Evolutionary conservation across 2,113 vertebrate genomes (phyloP).

Genomic region (Sapayoa aenigma): DNA sequence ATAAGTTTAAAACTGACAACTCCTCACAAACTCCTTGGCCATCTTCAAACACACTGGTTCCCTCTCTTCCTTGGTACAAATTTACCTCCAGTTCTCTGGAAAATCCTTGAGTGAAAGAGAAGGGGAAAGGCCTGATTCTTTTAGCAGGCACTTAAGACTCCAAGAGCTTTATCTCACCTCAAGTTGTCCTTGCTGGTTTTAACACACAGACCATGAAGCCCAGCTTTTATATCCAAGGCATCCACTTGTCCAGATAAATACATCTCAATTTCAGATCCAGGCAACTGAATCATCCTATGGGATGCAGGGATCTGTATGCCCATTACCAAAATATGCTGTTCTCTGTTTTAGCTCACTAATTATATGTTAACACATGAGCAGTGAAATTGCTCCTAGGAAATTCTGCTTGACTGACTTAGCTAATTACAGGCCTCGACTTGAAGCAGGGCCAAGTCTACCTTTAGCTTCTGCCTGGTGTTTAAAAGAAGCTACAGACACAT

Average conservation of each 20-base stretch:
- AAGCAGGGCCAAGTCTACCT: constrained; percentile 25
- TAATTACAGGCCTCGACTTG: background rate
- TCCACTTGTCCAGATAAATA: background rate
- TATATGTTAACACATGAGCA: background rate
- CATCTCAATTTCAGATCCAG: background rate
- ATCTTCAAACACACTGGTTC: background rate
- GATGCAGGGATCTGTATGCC: background rate
- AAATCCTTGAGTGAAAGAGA: background rate
- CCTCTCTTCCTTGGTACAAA: background rate
- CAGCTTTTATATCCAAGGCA: background rate
- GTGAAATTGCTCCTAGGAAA: constrained; percentile 10
- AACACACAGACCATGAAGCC: background rate
- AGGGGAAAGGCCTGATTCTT: background rate
- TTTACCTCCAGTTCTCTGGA: background rate
- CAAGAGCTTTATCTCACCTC: background rate
- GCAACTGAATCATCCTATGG: background rate
- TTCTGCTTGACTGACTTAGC: background rate
- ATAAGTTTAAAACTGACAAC: background rate
- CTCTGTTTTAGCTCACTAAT: constrained; percentile 22
- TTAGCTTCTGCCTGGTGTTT: constrained; percentile 1
- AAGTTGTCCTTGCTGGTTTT: background rate
- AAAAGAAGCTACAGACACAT: background rate
- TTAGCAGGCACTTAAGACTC: background rate
- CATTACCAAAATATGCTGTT: background rate
- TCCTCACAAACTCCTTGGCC: background rate